phyloP scores from a whole-genome alignment of 2,888 invertebrate genomes.

The Tineola bisselliella region DNA sequence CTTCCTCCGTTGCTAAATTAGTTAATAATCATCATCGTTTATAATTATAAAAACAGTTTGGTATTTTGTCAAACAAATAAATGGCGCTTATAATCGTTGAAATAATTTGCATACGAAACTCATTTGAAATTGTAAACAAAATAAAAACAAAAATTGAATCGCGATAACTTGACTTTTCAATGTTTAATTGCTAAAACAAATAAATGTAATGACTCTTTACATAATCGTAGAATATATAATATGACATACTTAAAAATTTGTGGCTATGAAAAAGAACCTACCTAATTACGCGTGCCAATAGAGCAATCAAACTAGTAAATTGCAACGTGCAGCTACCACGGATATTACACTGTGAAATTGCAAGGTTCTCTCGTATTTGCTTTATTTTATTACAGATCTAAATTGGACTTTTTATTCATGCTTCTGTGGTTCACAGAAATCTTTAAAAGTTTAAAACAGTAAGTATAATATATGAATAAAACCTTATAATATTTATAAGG shows the following conservation, averaged over 20 bases:
- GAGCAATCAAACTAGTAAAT: background rate
- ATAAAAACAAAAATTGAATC: background rate
- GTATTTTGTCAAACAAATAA: no score
- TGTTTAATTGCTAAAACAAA: background rate
- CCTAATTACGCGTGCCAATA: slow-evolving; percentile 1
- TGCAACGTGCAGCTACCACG: background rate
- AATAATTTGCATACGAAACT: no score
- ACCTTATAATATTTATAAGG: no score
- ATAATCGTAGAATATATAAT: background rate
- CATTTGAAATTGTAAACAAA: no score
- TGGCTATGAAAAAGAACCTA: background rate
- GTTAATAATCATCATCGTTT: background rate
- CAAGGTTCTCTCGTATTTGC: background rate
- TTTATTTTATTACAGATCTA: no score
- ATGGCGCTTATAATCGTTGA: no score
- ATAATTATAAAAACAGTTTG: background rate
- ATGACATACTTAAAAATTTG: background rate
- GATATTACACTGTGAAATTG: background rate
- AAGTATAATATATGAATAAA: no score
- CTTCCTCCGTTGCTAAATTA: background rate
- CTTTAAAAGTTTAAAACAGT: no score
- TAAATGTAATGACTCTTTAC: background rate
- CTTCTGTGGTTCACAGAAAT: no score
- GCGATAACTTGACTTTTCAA: background rate
- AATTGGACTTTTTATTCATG: no score